Conservation (phyloP, 2,113 vertebrate genomes). For the Vulpes lagopus region DNA sequence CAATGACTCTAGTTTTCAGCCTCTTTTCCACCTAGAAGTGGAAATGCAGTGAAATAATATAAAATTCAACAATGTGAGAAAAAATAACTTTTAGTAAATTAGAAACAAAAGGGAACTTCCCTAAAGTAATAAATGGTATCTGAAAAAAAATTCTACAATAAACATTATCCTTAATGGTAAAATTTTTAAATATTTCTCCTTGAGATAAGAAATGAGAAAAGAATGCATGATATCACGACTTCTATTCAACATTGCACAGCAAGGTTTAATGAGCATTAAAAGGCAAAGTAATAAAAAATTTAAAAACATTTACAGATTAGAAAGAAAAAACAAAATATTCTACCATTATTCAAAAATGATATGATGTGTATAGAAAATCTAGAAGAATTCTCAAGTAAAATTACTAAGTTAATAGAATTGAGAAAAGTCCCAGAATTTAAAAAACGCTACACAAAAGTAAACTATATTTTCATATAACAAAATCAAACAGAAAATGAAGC, state of each 20-base stretch:
- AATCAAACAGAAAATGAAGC: constrained; percentile 4
- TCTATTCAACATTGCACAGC: background rate
- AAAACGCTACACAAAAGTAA: background rate
- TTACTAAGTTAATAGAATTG: background rate
- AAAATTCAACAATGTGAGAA: background rate
- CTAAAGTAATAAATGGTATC: background rate
- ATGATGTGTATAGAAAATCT: background rate
- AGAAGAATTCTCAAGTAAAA: background rate
- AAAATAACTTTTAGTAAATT: background rate
- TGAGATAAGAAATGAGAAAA: background rate
- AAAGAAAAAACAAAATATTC: background rate
- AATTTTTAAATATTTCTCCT: background rate
- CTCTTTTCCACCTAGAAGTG: background rate
- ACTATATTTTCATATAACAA: background rate
- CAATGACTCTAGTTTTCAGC: background rate
- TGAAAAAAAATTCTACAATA: background rate
- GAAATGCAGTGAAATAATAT: background rate
- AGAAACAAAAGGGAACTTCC: background rate
- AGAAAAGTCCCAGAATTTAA: background rate
- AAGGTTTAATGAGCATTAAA: background rate
- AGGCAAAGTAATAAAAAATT: background rate
- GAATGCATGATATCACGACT: background rate
- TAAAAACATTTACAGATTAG: background rate
- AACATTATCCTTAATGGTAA: background rate
- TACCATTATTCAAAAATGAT: background rate